Evolutionary conservation across 2,888 invertebrate species (phyloP).

Genomic region (Drosophila pseudotalamancana): DNA sequence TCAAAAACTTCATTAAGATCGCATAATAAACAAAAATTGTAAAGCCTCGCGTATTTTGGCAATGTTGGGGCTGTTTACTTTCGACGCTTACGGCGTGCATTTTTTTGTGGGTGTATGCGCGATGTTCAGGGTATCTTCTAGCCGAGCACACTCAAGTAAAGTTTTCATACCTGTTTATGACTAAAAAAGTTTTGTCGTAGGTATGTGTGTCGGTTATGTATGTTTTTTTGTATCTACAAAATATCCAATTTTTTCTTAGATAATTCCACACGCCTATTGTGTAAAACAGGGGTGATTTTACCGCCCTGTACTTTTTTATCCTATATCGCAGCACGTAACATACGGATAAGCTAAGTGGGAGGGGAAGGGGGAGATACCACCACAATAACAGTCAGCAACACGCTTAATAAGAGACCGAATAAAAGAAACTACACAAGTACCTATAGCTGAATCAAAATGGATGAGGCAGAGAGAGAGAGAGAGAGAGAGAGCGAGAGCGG

Average conservation of each 20-base stretch:
- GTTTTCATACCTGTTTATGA: no score
- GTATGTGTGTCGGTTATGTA: conserved; percentile 8
- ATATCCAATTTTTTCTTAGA: conserved; percentile 54
- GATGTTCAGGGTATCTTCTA: no score
- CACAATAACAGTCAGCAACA: conserved; percentile 30
- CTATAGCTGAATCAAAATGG: conserved; percentile 30
- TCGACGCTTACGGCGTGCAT: no score
- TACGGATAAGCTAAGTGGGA: conserved; percentile 3
- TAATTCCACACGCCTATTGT: conserved; percentile 32
- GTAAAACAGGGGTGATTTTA: conserved; percentile 49
- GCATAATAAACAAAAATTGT: no score
- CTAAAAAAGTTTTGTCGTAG: conserved; percentile 30
- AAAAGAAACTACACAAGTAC: conserved; percentile 4
- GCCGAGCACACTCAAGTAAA: no score
- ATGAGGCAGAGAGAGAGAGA: background rate
- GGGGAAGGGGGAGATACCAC: background rate
- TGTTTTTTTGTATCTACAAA: conserved; percentile 41
- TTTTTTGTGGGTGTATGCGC: no score
- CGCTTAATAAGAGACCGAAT: conserved; percentile 40
- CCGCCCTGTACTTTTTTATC: conserved; percentile 41
- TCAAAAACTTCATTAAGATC: no score
- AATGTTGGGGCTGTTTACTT: no score
- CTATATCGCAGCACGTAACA: conserved; percentile 37
- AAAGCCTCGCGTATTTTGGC: no score
- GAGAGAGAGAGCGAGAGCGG: background rate